phyloP scores from a whole-genome alignment of 2,113 vertebrate species.

The Heterochromis multidens region DNA sequence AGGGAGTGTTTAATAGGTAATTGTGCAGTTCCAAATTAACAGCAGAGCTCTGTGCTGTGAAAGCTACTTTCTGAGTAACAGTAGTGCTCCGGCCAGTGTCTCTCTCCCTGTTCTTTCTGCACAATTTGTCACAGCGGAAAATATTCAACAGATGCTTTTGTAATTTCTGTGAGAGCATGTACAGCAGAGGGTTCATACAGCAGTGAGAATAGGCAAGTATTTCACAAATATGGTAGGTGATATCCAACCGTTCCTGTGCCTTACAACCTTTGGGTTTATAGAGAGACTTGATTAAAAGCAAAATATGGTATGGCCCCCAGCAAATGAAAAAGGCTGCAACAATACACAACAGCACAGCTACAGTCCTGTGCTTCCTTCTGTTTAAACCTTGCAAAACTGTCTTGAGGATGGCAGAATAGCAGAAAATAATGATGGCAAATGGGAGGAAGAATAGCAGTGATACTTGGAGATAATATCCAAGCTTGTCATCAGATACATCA shows the following conservation, averaged over 20 bases:
- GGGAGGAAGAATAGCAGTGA: too few relatives aligned
- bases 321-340: constrained; percentile 72
- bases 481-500: too few relatives aligned
- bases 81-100: not conserved
- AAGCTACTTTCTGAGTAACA: not conserved
- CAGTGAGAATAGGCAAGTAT: too few relatives aligned
- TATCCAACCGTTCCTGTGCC: not conserved
- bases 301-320: constrained; percentile 75
- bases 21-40: too few relatives aligned
- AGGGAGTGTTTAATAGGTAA: not conserved
- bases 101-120: not conserved
- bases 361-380: too few relatives aligned
- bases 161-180: not conserved
- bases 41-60: too few relatives aligned
- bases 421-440: too few relatives aligned
- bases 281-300: constrained; percentile 30
- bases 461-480: too few relatives aligned
- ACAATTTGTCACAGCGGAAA: not conserved
- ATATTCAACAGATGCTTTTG: constrained; percentile 42
- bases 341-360: too few relatives aligned
- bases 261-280: not conserved
- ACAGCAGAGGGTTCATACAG: too few relatives aligned
- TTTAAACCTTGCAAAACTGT: too few relatives aligned
- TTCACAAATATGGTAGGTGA: not conserved
- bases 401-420: too few relatives aligned